A percentile compares a stretch with the other conserved stretches of the same genome.
phyloP scores from a whole-genome alignment of 2,797 vertebrate genomes.

The Cichlasoma orientale region DNA sequence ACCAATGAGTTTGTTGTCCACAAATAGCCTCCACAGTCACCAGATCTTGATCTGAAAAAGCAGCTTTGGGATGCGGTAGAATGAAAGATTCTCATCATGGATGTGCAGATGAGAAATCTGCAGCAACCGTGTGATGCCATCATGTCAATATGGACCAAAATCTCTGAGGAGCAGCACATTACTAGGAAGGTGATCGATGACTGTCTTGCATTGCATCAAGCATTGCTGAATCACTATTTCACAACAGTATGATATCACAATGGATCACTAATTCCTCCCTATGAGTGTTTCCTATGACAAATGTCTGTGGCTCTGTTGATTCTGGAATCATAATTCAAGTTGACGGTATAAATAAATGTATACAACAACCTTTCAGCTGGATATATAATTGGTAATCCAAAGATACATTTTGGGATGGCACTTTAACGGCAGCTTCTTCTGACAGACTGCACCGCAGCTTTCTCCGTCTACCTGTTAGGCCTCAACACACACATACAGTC shows the following conservation, averaged over 20 bases:
- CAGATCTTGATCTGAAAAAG: not conserved
- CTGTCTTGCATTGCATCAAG: not conserved
- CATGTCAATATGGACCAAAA: not conserved
- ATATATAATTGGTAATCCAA: not conserved
- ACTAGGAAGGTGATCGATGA: not conserved
- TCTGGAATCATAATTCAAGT: too few species aligned
- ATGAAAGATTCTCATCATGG: not conserved
- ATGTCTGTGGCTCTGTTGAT: not conserved
- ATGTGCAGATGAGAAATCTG: not conserved
- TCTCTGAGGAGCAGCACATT: not conserved
- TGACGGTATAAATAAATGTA: too few species aligned
- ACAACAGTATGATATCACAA: not conserved
- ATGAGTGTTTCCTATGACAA: not conserved
- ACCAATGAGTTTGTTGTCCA: not conserved
- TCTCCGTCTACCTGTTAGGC: slow-evolving; percentile 44
- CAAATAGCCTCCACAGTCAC: not conserved
- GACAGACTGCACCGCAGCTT: slow-evolving; percentile 51
- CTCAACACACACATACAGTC: slow-evolving; percentile 12
- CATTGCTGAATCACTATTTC: not conserved
- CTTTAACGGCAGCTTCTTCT: slow-evolving; percentile 7
- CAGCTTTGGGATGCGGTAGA: not conserved
- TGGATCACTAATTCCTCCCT: not conserved
- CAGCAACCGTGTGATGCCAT: not conserved
- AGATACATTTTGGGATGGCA: not conserved
- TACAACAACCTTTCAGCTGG: not conserved